Percentiles rank a stretch among this genome's conserved stretches.
These are phyloP conservation scores for Solenopsis invicta DNA, from an alignment of 1,140 invertebrate genomes.

Conservation along the genomic window DNA sequence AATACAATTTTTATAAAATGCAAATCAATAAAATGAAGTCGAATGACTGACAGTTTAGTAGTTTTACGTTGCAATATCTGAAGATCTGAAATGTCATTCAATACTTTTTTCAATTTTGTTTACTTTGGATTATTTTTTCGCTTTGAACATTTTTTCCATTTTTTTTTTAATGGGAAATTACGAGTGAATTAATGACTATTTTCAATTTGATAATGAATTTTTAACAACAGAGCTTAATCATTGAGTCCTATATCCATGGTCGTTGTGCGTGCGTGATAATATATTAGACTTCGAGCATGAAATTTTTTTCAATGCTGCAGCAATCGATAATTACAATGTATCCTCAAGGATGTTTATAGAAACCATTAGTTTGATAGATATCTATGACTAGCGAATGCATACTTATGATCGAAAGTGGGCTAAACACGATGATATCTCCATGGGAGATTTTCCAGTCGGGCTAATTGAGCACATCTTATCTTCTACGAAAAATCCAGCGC, in stretches of 20 bases:
- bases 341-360: background rate
- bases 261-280: background rate
- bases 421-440: constrained; percentile 38
- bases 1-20: background rate
- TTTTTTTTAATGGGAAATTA: background rate
- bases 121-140: background rate
- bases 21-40: background rate
- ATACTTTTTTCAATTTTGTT: background rate
- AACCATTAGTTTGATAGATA: constrained; percentile 33
- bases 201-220: background rate
- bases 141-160: background rate
- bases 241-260: background rate
- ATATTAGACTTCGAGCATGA: constrained; percentile 27
- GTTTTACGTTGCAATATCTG: background rate
- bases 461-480: background rate
- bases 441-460: constrained; percentile 17
- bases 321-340: constrained; percentile 9
- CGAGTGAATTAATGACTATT: background rate
- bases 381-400: background rate
- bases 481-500: background rate
- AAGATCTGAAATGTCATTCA: background rate
- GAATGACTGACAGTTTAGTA: background rate
- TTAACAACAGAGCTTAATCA: background rate
- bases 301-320: constrained; percentile 2
- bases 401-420: constrained; percentile 42